Conservation (phyloP, 2,888 invertebrate species). For the Cetonia aurata region DNA sequence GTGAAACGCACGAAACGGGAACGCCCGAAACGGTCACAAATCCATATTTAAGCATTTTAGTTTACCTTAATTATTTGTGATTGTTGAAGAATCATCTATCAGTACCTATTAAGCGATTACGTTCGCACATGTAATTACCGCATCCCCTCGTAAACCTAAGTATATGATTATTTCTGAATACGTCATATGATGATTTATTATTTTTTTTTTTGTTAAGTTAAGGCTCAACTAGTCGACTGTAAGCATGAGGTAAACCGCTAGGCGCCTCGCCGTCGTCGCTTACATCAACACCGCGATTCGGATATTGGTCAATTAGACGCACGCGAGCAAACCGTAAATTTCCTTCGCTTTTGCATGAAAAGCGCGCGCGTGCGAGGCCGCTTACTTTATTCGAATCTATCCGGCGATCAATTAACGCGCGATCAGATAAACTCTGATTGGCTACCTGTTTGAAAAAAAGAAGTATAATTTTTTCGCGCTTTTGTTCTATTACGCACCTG, state of each 20-base stretch:
- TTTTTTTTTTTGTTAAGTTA: too few relatives aligned
- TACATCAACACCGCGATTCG: conserved; percentile 25
- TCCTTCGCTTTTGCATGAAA: conserved; percentile 38
- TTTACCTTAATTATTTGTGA: too few relatives aligned
- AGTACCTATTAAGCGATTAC: too few relatives aligned
- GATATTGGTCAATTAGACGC: conserved; percentile 37
- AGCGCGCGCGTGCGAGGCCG: conserved; percentile 20
- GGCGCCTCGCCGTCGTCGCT: conserved; percentile 3
- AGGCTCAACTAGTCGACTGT: too few relatives aligned
- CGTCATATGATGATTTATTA: too few relatives aligned
- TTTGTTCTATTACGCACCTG: background rate
- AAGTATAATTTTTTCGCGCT: conserved; percentile 1
- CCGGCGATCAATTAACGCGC: conserved; percentile 34
- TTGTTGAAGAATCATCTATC: too few relatives aligned
- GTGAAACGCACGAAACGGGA: too few relatives aligned
- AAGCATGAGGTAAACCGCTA: conserved; percentile 1
- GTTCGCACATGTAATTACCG: too few relatives aligned
- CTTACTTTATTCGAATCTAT: conserved; percentile 27
- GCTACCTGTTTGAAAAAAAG: conserved; percentile 20
- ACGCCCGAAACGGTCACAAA: too few relatives aligned
- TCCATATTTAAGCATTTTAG: too few relatives aligned
- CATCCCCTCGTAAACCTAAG: too few relatives aligned
- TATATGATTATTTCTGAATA: too few relatives aligned
- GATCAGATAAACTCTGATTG: conserved; percentile 27
- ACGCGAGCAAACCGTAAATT: conserved; percentile 35